Evolutionary conservation across 2,113 vertebrate species (phyloP).

Genomic region (Macquaria ambigua): DNA sequence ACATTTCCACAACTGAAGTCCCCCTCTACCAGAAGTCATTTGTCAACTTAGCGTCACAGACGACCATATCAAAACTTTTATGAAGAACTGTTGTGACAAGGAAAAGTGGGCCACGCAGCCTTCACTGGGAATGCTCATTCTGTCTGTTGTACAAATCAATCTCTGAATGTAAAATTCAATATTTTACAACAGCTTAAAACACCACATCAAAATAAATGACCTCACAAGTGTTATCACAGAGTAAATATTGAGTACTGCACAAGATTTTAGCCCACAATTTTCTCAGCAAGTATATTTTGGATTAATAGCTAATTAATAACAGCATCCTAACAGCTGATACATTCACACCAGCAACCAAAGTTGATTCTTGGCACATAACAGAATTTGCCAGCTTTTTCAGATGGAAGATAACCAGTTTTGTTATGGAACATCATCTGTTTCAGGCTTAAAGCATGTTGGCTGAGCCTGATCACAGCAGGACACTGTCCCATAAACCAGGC

Average conservation of each 20-base stretch:
- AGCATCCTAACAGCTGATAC: slow-evolving; percentile 13
- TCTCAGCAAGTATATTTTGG: neutral
- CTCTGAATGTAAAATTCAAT: neutral
- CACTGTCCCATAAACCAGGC: slow-evolving; percentile 64
- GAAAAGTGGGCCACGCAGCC: slow-evolving; percentile 10
- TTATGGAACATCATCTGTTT: slow-evolving; percentile 51
- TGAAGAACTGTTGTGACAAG: slow-evolving; percentile 31
- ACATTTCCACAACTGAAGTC: slow-evolving; percentile 73
- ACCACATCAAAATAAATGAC: neutral
- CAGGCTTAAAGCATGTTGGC: slow-evolving; percentile 49
- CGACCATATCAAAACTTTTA: slow-evolving; percentile 54
- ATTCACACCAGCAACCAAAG: slow-evolving; percentile 40
- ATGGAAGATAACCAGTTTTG: slow-evolving; percentile 50
- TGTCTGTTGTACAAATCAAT: neutral
- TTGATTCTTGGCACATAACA: slow-evolving; percentile 4
- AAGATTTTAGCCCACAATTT: neutral
- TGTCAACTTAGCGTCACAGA: slow-evolving; percentile 62
- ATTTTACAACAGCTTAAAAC: neutral
- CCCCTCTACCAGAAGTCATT: slow-evolving; percentile 71
- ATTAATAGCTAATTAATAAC: slow-evolving; percentile 13
- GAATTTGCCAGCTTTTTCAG: slow-evolving; percentile 30
- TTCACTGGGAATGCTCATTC: neutral
- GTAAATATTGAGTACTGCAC: neutral
- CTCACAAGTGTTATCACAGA: neutral
- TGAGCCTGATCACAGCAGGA: slow-evolving; percentile 67